phyloP scores from a whole-genome alignment of 2,113 vertebrate species.

The Archocentrus centrarchus region DNA sequence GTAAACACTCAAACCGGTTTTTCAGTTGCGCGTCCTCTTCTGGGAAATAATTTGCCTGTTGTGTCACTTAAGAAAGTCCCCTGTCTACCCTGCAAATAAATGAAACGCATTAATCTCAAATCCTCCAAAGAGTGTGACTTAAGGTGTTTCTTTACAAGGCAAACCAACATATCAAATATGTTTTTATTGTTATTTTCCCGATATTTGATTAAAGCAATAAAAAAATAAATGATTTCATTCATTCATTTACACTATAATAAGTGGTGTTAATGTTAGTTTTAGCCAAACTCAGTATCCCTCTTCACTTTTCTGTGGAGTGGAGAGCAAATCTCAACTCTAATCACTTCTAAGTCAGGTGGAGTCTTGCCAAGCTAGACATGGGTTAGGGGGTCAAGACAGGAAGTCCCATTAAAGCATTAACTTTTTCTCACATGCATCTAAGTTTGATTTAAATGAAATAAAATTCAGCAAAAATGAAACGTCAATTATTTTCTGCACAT shows the following conservation, averaged over 20 bases:
- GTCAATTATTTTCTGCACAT: background rate
- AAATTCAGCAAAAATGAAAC: too few relatives aligned
- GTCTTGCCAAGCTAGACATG: slow-evolving; percentile 28
- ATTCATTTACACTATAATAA: background rate
- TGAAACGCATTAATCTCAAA: background rate
- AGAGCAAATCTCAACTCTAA: slow-evolving; percentile 31
- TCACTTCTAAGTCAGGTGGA: slow-evolving; percentile 52
- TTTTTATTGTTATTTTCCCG: background rate
- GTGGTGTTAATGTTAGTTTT: background rate
- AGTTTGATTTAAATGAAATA: too few relatives aligned
- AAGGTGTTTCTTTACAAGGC: background rate
- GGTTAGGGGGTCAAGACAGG: slow-evolving; percentile 38
- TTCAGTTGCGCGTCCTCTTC: background rate
- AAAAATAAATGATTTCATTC: background rate
- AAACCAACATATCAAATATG: background rate
- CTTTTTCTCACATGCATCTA: too few relatives aligned
- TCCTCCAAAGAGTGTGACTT: background rate
- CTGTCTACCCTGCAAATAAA: background rate
- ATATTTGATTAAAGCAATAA: background rate
- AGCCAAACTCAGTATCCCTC: background rate
- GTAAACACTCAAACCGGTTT: slow-evolving; percentile 53
- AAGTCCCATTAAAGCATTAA: slow-evolving; percentile 27
- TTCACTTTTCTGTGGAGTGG: background rate
- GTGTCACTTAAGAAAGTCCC: background rate
- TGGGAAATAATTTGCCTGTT: background rate